Evolutionary conservation across 2,797 vertebrate genomes (phyloP).

Genomic region (Peromyscus aztecus): DNA sequence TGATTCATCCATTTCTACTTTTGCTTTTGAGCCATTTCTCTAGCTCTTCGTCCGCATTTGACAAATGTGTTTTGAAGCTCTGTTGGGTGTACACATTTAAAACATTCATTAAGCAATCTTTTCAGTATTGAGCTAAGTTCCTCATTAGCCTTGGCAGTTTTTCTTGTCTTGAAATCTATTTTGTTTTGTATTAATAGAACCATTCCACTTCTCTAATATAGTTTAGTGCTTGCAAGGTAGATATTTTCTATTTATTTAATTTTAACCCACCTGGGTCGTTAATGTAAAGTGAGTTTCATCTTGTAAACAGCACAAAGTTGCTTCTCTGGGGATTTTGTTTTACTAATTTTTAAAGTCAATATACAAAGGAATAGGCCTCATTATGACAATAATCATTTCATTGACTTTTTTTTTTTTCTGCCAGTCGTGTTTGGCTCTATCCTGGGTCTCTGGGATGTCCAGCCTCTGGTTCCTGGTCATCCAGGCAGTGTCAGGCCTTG

Average conservation of each 20-base stretch:
- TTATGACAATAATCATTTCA: neutral
- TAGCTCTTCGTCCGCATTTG: neutral
- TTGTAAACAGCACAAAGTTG: neutral
- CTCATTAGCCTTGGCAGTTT: neutral
- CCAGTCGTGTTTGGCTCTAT: neutral
- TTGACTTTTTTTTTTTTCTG: neutral
- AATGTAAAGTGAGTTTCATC: constrained; percentile 3
- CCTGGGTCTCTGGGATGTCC: neutral
- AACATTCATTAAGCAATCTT: constrained; percentile 42
- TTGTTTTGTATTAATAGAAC: constrained; percentile 39
- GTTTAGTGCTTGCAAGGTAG: neutral
- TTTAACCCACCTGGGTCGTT: neutral
- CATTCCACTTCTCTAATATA: constrained; percentile 1
- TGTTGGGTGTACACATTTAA: neutral
- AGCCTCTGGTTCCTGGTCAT: neutral
- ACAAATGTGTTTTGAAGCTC: constrained; percentile 37
- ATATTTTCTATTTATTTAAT: neutral
- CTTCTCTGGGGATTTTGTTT: neutral
- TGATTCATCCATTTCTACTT: neutral
- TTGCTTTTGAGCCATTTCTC: neutral
- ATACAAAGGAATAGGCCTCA: neutral
- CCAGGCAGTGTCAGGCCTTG: neutral
- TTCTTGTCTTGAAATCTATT: constrained; percentile 7
- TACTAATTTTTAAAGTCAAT: neutral
- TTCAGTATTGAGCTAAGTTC: constrained; percentile 29